Evolutionary conservation across 1,140 invertebrate genomes (phyloP).

Genomic region (Zaprionus vittiger): DNA sequence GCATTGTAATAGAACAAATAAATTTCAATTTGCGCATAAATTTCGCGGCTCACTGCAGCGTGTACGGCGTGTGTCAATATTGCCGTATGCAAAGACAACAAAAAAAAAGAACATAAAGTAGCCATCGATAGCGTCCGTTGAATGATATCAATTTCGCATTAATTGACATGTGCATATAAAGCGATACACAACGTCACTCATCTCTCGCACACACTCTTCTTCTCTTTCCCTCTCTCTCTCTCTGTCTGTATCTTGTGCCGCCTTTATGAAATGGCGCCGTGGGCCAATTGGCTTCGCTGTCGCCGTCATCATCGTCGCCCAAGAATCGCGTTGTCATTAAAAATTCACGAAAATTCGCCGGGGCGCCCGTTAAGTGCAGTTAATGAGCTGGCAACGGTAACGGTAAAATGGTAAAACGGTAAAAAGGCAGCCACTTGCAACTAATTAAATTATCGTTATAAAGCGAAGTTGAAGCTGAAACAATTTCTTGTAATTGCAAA

Average conservation of each 20-base stretch:
- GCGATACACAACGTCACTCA: constrained; percentile 38
- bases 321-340: constrained; percentile 48
- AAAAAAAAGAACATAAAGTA: constrained; percentile 26
- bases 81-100: constrained; percentile 40
- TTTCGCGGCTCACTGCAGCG: constrained; percentile 41
- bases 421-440: constrained; percentile 61
- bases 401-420: constrained; percentile 30
- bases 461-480: constrained; percentile 39
- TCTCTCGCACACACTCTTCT: background rate
- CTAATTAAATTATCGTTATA: constrained; percentile 78
- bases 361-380: constrained; percentile 67
- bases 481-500: constrained; percentile 69
- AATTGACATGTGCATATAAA: constrained; percentile 55
- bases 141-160: constrained; percentile 61
- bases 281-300: background rate
- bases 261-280: background rate
- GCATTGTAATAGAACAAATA: constrained; percentile 26
- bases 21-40: constrained; percentile 39
- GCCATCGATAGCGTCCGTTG: background rate
- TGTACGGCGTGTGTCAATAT: constrained; percentile 42
- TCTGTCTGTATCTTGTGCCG: background rate
- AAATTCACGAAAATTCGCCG: constrained; percentile 61
- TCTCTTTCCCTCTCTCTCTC: background rate
- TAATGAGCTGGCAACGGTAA: constrained; percentile 62
- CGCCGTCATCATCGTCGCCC: background rate